A percentile compares a stretch with the other conserved stretches of the same genome.
Evolutionary conservation across 2,113 vertebrate genomes (phyloP).

Genomic region (Antechinus flavipes): DNA sequence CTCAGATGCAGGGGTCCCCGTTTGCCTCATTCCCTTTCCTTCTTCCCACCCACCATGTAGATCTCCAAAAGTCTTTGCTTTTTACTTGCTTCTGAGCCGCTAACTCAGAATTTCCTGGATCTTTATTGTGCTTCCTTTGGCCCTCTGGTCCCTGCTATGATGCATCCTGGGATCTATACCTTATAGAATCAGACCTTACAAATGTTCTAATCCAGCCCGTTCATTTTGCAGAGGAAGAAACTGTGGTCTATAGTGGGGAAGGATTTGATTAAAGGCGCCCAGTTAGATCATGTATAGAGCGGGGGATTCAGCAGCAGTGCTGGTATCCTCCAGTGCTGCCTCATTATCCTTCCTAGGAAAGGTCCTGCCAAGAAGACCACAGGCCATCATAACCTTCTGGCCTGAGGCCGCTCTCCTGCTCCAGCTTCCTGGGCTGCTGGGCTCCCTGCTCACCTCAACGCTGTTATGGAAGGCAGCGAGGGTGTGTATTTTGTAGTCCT

Average conservation of each 20-base stretch:
- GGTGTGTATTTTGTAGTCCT: constrained; percentile 87
- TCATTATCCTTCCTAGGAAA: not conserved
- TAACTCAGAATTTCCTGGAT: not conserved
- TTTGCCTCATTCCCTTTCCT: not conserved
- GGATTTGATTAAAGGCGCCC: not conserved
- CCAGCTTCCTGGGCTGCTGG: not conserved
- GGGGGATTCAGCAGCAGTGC: not conserved
- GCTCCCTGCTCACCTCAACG: constrained; percentile 82
- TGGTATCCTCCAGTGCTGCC: not conserved
- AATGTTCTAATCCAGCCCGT: not conserved
- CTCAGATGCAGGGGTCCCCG: not conserved
- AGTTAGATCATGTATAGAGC: not conserved
- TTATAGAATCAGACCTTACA: not conserved
- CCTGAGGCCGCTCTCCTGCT: not conserved
- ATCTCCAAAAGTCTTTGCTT: not conserved
- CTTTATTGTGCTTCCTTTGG: not conserved
- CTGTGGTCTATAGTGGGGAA: not conserved
- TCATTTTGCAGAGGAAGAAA: not conserved
- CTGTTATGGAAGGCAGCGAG: constrained; percentile 84
- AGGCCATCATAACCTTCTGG: not conserved
- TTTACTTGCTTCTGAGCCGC: not conserved
- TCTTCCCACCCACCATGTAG: not conserved
- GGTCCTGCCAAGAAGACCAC: not conserved
- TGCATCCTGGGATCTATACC: not conserved
- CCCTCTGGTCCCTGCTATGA: not conserved